phyloP scores from a whole-genome alignment of 2,113 vertebrate genomes.

The Bubo blakistoni region DNA sequence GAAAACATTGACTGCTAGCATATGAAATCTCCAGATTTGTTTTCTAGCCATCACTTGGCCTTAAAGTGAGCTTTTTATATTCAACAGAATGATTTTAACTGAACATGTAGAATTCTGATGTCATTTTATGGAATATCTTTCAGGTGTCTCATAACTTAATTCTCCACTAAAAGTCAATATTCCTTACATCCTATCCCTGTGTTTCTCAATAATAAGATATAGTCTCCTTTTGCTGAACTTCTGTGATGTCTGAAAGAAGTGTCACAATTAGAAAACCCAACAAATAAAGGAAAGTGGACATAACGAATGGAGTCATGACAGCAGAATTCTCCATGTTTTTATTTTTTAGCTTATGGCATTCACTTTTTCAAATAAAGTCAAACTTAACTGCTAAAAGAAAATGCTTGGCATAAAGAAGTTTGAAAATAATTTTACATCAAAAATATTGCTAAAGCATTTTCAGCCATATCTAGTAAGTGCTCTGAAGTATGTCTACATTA shows the following conservation, averaged over 20 bases:
- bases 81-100: not conserved
- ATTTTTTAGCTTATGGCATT: not conserved
- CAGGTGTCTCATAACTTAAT: not conserved
- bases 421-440: not conserved
- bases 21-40: not conserved
- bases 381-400: not conserved
- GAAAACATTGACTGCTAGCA: not conserved
- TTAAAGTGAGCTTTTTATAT: not conserved
- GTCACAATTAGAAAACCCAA: not conserved
- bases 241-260: not conserved
- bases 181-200: not conserved
- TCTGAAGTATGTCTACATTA: not conserved
- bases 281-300: not conserved
- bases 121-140: not conserved
- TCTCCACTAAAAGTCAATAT: not conserved
- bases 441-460: not conserved
- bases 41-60: not conserved
- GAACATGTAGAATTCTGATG: not conserved
- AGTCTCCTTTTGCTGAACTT: not conserved
- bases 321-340: not conserved
- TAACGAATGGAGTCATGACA: not conserved
- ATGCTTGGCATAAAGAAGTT: not conserved
- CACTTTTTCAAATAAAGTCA: not conserved
- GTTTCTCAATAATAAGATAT: not conserved
- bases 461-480: not conserved